Percentiles rank a stretch among this genome's conserved stretches.
These are phyloP conservation scores for Drosophila subobscura DNA, from an alignment of 1,140 invertebrate species.

Conservation along the genomic window DNA sequence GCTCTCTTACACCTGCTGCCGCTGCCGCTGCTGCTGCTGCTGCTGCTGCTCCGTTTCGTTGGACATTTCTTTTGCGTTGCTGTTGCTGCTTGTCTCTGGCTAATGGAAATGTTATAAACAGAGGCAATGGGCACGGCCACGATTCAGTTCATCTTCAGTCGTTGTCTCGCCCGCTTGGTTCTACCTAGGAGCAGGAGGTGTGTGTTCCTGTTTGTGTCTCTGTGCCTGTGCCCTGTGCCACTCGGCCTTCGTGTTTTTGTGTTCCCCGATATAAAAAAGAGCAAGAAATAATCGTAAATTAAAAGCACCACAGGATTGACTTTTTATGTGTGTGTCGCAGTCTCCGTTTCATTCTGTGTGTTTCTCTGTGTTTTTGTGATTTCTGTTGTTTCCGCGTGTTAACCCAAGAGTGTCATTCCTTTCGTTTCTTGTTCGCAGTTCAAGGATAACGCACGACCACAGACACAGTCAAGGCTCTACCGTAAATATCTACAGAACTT, in stretches of 20 bases:
- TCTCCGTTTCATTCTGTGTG: constrained; percentile 7
- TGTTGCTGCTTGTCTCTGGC: constrained; percentile 36
- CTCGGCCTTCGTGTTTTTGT: constrained; percentile 9
- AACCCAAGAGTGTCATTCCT: constrained; percentile 36
- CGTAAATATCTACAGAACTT: constrained; percentile 1
- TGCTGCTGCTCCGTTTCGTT: constrained; percentile 55
- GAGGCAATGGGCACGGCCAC: constrained; percentile 55
- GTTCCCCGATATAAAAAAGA: constrained; percentile 3
- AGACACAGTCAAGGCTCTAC: constrained; percentile 8
- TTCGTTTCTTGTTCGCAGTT: constrained; percentile 64
- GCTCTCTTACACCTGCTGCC: constrained; percentile 18
- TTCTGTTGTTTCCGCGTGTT: constrained; percentile 31
- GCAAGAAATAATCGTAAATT: constrained; percentile 53
- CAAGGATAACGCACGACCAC: constrained; percentile 57
- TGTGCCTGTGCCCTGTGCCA: constrained; percentile 17
- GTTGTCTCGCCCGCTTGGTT: constrained; percentile 70
- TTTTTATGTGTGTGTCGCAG: constrained; percentile 12
- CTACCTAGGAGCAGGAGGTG: constrained; percentile 35
- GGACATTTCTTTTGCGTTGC: constrained; percentile 47
- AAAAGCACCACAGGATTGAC: constrained; percentile 49
- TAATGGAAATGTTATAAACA: constrained; percentile 83
- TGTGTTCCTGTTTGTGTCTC: constrained; percentile 35
- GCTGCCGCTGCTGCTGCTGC: neutral
- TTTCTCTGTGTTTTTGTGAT: constrained; percentile 17
- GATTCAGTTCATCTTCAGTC: constrained; percentile 80